Percentiles rank a stretch among this genome's conserved stretches.
Conservation (phyloP, 2,888 invertebrate species). For the Rhogogaster chlorosoma region DNA sequence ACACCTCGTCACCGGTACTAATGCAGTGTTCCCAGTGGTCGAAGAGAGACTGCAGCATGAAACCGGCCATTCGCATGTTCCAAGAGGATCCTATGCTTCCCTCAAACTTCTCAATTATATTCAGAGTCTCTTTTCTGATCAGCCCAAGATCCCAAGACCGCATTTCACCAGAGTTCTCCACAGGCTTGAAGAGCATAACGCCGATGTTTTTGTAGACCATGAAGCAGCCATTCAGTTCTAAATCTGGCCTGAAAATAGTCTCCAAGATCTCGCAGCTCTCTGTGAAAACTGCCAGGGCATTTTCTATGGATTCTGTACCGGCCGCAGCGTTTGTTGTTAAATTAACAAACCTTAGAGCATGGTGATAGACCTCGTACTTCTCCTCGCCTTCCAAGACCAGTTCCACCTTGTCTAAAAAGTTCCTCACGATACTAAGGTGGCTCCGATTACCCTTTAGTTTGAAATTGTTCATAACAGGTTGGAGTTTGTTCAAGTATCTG, state of each 20-base stretch:
- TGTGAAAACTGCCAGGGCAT: not conserved
- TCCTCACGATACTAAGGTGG: not conserved
- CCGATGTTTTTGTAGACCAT: slow-evolving; percentile 58
- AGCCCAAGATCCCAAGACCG: slow-evolving; percentile 52
- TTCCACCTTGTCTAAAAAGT: slow-evolving; percentile 4
- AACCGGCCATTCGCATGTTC: slow-evolving; percentile 54
- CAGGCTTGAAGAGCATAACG: slow-evolving; percentile 55
- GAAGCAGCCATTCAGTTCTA: slow-evolving; percentile 58
- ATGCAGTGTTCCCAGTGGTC: slow-evolving; percentile 61
- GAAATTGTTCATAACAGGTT: not conserved
- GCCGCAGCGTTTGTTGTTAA: not conserved
- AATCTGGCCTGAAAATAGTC: not conserved
- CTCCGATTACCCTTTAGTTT: not conserved
- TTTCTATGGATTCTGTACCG: not conserved
- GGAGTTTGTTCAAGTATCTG: slow-evolving; percentile 22
- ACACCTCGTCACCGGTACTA: slow-evolving; percentile 37
- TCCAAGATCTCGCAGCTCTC: slow-evolving; percentile 25
- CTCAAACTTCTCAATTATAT: not conserved
- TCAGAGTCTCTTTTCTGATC: slow-evolving; percentile 1
- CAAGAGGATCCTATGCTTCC: slow-evolving; percentile 50
- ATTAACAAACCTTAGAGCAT: slow-evolving; percentile 2
- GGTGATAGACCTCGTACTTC: slow-evolving; percentile 3
- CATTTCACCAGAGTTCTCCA: slow-evolving; percentile 43
- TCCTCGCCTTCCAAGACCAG: not conserved
- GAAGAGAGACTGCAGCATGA: slow-evolving; percentile 60